Evolutionary conservation across 2,888 invertebrate species (phyloP).

Genomic region (Ophion obscuratus): DNA sequence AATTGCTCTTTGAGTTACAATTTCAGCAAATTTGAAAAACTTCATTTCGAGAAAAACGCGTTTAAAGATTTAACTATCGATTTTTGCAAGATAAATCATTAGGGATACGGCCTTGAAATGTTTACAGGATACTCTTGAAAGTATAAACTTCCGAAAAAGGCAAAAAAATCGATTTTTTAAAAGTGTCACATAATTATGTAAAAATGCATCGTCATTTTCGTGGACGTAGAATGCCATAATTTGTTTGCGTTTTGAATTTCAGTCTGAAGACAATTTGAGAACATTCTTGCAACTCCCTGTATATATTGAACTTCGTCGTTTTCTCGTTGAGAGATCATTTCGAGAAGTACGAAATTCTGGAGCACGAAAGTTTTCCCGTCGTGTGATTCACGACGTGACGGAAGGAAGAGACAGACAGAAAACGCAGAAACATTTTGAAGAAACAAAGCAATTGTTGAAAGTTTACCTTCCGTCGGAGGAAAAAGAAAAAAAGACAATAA

Average conservation of each 20-base stretch:
- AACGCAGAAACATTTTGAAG: constrained; percentile 48
- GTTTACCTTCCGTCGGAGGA: constrained; percentile 29
- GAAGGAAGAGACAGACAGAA: constrained; percentile 27
- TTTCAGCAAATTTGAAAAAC: no score
- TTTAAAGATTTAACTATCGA: no score
- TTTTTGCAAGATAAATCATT: no score
- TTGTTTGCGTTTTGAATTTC: not conserved
- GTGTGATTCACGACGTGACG: constrained; percentile 35
- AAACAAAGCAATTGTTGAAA: constrained; percentile 59
- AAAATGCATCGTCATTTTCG: not conserved
- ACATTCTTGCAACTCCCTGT: constrained; percentile 16
- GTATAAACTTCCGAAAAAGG: no score
- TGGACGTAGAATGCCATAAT: not conserved
- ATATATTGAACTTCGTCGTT: constrained; percentile 4
- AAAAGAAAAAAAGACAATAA: constrained; percentile 15
- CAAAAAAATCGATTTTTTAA: no score
- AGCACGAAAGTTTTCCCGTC: constrained; percentile 19
- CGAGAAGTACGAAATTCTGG: constrained; percentile 17
- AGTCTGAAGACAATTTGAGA: not conserved
- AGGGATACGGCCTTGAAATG: no score
- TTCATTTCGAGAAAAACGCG: no score
- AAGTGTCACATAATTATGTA: no score
- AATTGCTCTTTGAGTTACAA: no score
- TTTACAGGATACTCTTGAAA: no score
- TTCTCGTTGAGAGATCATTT: constrained; percentile 23